A percentile compares a stretch with the other conserved stretches of the same genome.
Conservation (phyloP, 2,888 invertebrate genomes). For the Synanthedon vespiformis region DNA sequence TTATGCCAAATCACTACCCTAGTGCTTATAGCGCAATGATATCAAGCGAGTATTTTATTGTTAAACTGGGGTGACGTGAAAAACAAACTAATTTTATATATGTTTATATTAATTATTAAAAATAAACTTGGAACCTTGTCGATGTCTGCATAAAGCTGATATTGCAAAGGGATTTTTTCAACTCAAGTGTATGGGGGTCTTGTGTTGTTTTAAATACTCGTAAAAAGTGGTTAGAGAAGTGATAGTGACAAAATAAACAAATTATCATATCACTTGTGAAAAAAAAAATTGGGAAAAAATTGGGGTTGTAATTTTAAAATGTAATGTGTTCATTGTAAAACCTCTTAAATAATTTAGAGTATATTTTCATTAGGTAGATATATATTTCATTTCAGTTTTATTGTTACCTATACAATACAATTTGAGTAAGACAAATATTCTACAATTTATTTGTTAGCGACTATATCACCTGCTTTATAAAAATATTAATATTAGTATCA, state of each 20-base stretch:
- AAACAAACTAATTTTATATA: constrained; percentile 11
- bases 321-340: too few species aligned
- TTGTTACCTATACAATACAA: too few species aligned
- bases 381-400: too few species aligned
- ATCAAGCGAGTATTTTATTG: constrained; percentile 58
- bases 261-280: constrained; percentile 5
- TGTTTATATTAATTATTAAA: not conserved
- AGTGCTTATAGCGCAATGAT: constrained; percentile 37
- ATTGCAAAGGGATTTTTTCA: too few species aligned
- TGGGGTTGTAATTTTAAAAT: too few species aligned
- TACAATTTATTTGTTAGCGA: too few species aligned
- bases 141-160: constrained; percentile 3
- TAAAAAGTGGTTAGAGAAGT: constrained; percentile 17
- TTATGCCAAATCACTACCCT: constrained; percentile 65
- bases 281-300: not conserved
- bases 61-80: constrained; percentile 45
- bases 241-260: constrained; percentile 23
- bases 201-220: constrained; percentile 35
- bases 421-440: too few species aligned
- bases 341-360: too few species aligned
- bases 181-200: constrained; percentile 3
- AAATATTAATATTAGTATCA: too few species aligned
- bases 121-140: constrained; percentile 6
- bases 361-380: too few species aligned
- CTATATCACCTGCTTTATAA: too few species aligned